A percentile compares a stretch with the other conserved stretches of the same genome.
These are phyloP conservation scores for Andrena camellia DNA, from an alignment of 2,888 invertebrate genomes.

Conservation along the genomic window DNA sequence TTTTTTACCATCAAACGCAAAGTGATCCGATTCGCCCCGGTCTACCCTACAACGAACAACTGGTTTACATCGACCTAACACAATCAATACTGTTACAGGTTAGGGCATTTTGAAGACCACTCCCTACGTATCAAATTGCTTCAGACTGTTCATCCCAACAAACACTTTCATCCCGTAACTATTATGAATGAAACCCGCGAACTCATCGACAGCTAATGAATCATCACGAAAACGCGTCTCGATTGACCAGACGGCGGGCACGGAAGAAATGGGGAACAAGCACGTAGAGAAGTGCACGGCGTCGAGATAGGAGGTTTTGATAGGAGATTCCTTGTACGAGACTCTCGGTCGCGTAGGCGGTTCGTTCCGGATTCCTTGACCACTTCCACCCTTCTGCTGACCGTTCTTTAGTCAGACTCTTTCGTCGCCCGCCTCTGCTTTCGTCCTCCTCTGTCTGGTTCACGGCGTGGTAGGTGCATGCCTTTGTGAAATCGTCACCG, in stretches of 20 bases:
- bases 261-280: slow-evolving; percentile 12
- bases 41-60: too few relatives aligned
- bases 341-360: slow-evolving; percentile 65
- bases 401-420: slow-evolving; percentile 44
- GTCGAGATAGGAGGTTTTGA: slow-evolving; percentile 57
- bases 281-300: slow-evolving; percentile 36
- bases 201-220: neutral
- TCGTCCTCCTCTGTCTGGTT: slow-evolving; percentile 34
- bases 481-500: slow-evolving; percentile 61
- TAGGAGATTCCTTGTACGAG: slow-evolving; percentile 68
- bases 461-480: slow-evolving; percentile 42
- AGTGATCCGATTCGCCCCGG: too few relatives aligned
- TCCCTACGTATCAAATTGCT: neutral
- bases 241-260: too few relatives aligned
- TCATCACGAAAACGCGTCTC: neutral
- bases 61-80: too few relatives aligned
- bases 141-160: too few relatives aligned
- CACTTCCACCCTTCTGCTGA: slow-evolving; percentile 39
- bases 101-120: neutral
- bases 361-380: slow-evolving; percentile 74
- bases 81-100: too few relatives aligned
- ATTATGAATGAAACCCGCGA: neutral
- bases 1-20: too few relatives aligned
- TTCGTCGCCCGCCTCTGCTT: slow-evolving; percentile 41
- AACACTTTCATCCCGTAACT: too few relatives aligned